Evolutionary conservation across 37 sponge, comb jelly and placozoan genomes (phyloP).

Genomic region (Petrosia ficiformis): DNA sequence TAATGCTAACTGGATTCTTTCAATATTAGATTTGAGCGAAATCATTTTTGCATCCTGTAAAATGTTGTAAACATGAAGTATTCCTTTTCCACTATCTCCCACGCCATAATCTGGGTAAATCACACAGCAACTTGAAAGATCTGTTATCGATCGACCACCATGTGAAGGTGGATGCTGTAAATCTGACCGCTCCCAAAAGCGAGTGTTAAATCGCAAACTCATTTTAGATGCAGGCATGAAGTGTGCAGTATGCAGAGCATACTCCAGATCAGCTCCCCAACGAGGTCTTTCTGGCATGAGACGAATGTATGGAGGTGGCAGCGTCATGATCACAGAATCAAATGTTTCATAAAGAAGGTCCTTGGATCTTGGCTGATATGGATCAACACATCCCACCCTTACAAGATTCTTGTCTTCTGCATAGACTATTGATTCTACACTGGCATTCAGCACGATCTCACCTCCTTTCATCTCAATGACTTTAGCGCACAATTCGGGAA

Average conservation of each 20-base stretch:
- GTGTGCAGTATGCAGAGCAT: too few relatives aligned
- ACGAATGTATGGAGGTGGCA: conserved; percentile 9
- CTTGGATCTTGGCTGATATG: too few relatives aligned
- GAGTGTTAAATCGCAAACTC: conserved; percentile 24
- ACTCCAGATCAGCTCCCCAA: not conserved
- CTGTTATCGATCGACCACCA: conserved; percentile 29
- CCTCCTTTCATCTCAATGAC: too few relatives aligned
- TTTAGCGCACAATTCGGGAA: too few relatives aligned
- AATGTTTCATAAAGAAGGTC: too few relatives aligned
- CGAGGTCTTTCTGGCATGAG: conserved; percentile 7
- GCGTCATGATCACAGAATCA: conserved; percentile 33
- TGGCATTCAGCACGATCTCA: too few relatives aligned
- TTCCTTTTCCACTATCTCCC: conserved; percentile 35
- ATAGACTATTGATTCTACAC: not conserved
- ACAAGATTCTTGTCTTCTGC: too few relatives aligned
- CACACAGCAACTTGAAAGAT: conserved; percentile 18
- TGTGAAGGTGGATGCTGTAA: conserved; percentile 26
- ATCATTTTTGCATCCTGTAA: conserved; percentile 7
- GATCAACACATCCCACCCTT: too few relatives aligned
- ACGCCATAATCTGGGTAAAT: conserved; percentile 25
- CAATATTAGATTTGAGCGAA: conserved; percentile 2
- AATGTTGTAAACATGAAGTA: conserved; percentile 16
- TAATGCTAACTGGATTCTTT: conserved; percentile 17
- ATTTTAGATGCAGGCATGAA: conserved; percentile 17
- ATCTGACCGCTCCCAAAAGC: conserved; percentile 29